Evolutionary conservation across 2,888 invertebrate species (phyloP), one percentile per base, ranked within the genome.

Genomic region (Thymelicus sylvestris): DNA sequence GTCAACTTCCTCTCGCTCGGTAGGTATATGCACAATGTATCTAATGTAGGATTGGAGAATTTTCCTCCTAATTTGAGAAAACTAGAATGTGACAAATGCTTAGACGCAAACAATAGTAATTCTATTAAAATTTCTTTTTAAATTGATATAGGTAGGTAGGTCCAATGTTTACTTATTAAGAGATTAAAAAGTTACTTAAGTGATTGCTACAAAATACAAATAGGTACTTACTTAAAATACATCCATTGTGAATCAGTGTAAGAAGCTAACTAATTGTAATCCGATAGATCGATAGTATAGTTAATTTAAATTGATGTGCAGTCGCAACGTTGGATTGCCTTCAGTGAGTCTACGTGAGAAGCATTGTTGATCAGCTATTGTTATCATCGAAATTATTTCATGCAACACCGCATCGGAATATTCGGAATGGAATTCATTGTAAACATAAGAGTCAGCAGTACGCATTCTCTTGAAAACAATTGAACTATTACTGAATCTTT

Each of bases 391-490:
- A 57, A 31, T 57, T 31, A 57, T 57, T 52, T 52, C 15, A 52
- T 52, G 50, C 10, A 7, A 19, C 3, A 19, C 12, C 15, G 19
- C 50, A 52, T 2, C 15, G 4, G 15, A n/a, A n/a, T n/a, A n/a
- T n/a, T n/a, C n/a, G n/a, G n/a, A n/a, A n/a, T n/a, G n/a, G n/a
- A 52, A 52, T 52, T 15, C 10, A 52, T 52, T 52, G 50, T 52
- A n/a, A 50, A 15, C 50, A 19, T 47, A 19, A 19, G 31, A 31
- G 8, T 12, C 44, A 15, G 2, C n/a, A 7, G 7, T 5, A 19
- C 7, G 7, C 7, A n/a, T 50, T 50, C 0, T n/a, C 4, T 48
- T 48, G n/a, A 50, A 50, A 50, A 50, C 48, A 50, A 50, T 15
- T 50, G n/a, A n/a, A 8, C 41, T 41, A 50, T 4, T 31, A 31